Base-by-base conservation (phyloP, 2,888 invertebrate genomes). In the Trachelus stipa region DNA sequence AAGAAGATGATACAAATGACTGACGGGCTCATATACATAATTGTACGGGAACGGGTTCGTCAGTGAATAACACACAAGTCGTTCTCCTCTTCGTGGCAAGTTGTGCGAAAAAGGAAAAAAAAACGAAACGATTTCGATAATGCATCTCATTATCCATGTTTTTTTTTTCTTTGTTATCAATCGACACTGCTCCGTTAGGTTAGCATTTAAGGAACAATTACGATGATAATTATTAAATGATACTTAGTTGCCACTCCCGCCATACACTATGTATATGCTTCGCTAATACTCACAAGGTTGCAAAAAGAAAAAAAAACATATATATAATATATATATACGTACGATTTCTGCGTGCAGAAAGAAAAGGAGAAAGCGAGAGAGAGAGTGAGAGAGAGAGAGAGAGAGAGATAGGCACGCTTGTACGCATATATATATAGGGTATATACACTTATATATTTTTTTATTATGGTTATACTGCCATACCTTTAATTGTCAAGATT, bases 201-300 rank as follows among this genome's bases (percentile, higher is more conserved):
- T 69, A 78, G 68, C 68, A 73, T 34, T 33, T 74, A 74, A 74
- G 74, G 35, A 74, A 33, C 12, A 30, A 30, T 35, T 30, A 74
- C 31, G 35, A 34, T 80, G 82, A 73, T 81, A 79, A 82, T 56
- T 56, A 76, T 83, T 79, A 82, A 31, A 71, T 85, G 82, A 84
- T 87, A 88, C 86, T 87, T 86, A 83, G 87, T 85, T 85, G 84
- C 83, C 85, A 82, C 81, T 85, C 84, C 35, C 81, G 85, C 86
- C 87, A 87, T 84, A 85, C 79, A 82, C 73, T 87, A 86, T 88
- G 85, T 88, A 87, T 86, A 87, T 87, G 88, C 89, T 90, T 90
- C 84, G 87, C 88, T 89, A 86, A 89, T 89, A 90, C 88, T 91
- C 90, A 87, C 86, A 87, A 87, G 87, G 88, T 90, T 88, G 87